Evolutionary conservation across 2,797 vertebrate species (phyloP).

Genomic region (Selene dorsalis): DNA sequence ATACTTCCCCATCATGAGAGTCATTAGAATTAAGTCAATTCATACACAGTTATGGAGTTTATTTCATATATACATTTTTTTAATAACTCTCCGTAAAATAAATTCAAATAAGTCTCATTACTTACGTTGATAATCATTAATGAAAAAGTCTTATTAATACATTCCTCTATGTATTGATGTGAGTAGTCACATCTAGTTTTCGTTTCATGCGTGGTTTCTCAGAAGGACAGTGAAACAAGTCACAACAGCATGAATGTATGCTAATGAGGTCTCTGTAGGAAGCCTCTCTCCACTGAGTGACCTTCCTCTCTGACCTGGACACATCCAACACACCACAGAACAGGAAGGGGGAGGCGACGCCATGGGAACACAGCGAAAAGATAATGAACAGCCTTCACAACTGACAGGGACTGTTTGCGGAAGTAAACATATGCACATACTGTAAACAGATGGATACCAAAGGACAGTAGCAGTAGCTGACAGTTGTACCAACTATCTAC

Average conservation of each 20-base stretch:
- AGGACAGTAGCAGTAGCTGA: not conserved
- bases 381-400: conserved; percentile 55
- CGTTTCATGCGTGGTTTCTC: not conserved
- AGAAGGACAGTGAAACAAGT: conserved; percentile 20
- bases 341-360: not conserved
- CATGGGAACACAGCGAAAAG: conserved; percentile 39
- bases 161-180: not conserved
- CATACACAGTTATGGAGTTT: too few species aligned
- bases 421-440: conserved; percentile 12
- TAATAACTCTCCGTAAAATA: not conserved
- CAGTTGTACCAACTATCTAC: conserved; percentile 8
- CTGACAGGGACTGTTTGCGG: conserved; percentile 37
- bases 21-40: not conserved
- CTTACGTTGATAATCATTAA: too few species aligned
- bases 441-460: conserved; percentile 25
- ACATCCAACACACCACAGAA: conserved; percentile 35
- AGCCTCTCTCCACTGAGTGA: conserved; percentile 39
- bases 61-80: not conserved
- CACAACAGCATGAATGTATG: conserved; percentile 27
- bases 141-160: not conserved
- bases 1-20: not conserved
- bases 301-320: conserved; percentile 59
- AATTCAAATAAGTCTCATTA: not conserved
- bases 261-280: conserved; percentile 62
- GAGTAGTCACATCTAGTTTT: not conserved